phyloP scores from a whole-genome alignment of 1,140 invertebrate genomes.

The Latrodectus geometricus region DNA sequence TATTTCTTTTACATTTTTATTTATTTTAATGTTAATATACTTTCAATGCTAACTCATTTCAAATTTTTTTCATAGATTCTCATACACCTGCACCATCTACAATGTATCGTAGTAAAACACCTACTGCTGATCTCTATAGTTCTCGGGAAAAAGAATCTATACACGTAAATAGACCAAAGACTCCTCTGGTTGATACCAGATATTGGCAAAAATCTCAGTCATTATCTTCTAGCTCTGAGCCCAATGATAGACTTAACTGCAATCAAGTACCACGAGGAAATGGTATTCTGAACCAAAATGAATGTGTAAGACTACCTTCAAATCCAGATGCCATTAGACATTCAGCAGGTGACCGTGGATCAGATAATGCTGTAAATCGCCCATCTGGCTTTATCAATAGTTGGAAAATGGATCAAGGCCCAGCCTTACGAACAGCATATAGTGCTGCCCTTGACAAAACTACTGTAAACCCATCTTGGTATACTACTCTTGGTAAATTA shows the following conservation, averaged over 20 bases:
- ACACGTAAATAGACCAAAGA: conserved; percentile 79
- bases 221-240: conserved; percentile 23
- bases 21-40: not conserved
- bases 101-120: conserved; percentile 83
- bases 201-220: conserved; percentile 64
- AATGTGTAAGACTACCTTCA: not conserved
- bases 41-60: not conserved
- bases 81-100: conserved; percentile 20
- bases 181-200: conserved; percentile 82
- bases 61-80: not conserved
- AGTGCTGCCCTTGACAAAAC: conserved; percentile 49
- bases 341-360: conserved; percentile 1
- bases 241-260: conserved; percentile 4
- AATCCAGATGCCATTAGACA: conserved; percentile 23
- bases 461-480: conserved; percentile 55
- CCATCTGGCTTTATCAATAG: conserved; percentile 27
- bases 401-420: conserved; percentile 42
- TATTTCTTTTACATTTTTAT: not conserved
- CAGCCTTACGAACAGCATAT: conserved; percentile 48
- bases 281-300: not conserved
- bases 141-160: conserved; percentile 77
- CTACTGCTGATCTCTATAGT: conserved; percentile 87
- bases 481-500: conserved; percentile 52
- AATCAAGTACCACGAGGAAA: conserved; percentile 21
- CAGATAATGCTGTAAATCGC: conserved; percentile 6